phyloP scores from a whole-genome alignment of 2,888 invertebrate genomes.

The Phytoseiulus persimilis region DNA sequence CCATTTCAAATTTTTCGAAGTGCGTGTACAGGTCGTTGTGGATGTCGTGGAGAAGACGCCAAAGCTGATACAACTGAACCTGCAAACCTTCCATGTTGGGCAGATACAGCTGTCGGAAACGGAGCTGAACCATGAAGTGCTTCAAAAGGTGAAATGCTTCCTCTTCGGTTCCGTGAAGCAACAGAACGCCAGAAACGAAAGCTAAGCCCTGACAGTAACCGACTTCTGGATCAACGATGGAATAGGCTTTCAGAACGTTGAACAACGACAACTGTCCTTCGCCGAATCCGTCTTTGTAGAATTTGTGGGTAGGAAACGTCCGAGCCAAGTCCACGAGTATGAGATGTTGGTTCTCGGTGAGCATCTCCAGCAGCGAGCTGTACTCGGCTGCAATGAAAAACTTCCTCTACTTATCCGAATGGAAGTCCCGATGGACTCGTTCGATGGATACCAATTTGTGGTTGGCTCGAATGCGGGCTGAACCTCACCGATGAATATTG shows the following conservation, averaged over 20 bases:
- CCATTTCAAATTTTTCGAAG: slow-evolving; percentile 70
- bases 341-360: slow-evolving; percentile 91
- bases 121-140: slow-evolving; percentile 82
- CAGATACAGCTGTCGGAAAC: slow-evolving; percentile 75
- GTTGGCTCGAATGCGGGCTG: slow-evolving; percentile 54
- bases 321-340: slow-evolving; percentile 88
- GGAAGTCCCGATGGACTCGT: no score
- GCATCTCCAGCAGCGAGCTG: slow-evolving; percentile 60
- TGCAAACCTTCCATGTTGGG: slow-evolving; percentile 92
- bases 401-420: no score
- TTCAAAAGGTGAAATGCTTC: slow-evolving; percentile 76
- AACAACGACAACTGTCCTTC: slow-evolving; percentile 86
- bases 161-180: slow-evolving; percentile 85
- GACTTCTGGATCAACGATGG: slow-evolving; percentile 73
- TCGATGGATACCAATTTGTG: no score
- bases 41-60: slow-evolving; percentile 73
- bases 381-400: slow-evolving; percentile 23
- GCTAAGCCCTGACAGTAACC: slow-evolving; percentile 87
- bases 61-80: slow-evolving; percentile 80
- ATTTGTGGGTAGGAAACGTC: slow-evolving; percentile 88
- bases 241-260: slow-evolving; percentile 90
- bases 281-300: slow-evolving; percentile 81
- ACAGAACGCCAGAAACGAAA: slow-evolving; percentile 83
- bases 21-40: slow-evolving; percentile 70
- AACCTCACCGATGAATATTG: slow-evolving; percentile 23